A percentile compares a stretch with the other conserved stretches of the same genome.
phyloP scores from a whole-genome alignment of 2,888 invertebrate genomes.

The Drosophila seclusa region DNA sequence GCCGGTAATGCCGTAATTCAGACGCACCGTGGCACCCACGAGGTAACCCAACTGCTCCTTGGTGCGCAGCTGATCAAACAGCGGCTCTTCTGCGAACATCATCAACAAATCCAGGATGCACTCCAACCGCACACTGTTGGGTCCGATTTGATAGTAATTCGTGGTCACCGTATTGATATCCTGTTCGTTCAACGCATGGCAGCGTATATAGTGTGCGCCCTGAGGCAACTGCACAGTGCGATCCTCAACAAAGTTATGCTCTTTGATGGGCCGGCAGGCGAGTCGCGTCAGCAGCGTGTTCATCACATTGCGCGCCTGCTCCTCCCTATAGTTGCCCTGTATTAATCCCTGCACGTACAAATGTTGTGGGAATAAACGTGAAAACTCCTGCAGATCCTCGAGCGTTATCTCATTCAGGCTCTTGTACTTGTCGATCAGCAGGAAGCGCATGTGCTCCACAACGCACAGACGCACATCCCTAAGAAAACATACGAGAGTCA shows the following conservation, averaged over 20 bases:
- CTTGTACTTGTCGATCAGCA: slow-evolving; percentile 88
- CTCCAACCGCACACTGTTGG: slow-evolving; percentile 87
- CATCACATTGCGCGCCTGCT: slow-evolving; percentile 87
- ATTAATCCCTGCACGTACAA: slow-evolving; percentile 90
- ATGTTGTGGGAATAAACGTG: slow-evolving; percentile 86
- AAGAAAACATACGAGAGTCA: neutral
- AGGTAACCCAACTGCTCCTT: slow-evolving; percentile 96
- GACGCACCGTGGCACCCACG: slow-evolving; percentile 89
- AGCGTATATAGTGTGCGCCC: slow-evolving; percentile 88
- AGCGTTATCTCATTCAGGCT: slow-evolving; percentile 86
- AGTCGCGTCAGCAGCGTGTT: slow-evolving; percentile 87
- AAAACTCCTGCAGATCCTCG: slow-evolving; percentile 88
- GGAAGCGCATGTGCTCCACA: slow-evolving; percentile 88
- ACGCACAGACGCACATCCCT: slow-evolving; percentile 90
- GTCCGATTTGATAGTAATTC: slow-evolving; percentile 94
- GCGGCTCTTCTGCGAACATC: slow-evolving; percentile 94
- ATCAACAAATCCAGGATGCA: slow-evolving; percentile 91
- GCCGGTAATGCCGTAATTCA: slow-evolving; percentile 92
- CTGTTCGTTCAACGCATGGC: slow-evolving; percentile 89
- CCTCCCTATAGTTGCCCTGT: slow-evolving; percentile 91
- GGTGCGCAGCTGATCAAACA: slow-evolving; percentile 93
- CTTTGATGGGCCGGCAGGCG: slow-evolving; percentile 85
- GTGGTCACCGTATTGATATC: slow-evolving; percentile 93
- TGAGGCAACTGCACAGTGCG: slow-evolving; percentile 88
- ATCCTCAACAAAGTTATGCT: slow-evolving; percentile 85